Conservation (phyloP, 2,888 invertebrate species). For the Campoplex capitator region DNA sequence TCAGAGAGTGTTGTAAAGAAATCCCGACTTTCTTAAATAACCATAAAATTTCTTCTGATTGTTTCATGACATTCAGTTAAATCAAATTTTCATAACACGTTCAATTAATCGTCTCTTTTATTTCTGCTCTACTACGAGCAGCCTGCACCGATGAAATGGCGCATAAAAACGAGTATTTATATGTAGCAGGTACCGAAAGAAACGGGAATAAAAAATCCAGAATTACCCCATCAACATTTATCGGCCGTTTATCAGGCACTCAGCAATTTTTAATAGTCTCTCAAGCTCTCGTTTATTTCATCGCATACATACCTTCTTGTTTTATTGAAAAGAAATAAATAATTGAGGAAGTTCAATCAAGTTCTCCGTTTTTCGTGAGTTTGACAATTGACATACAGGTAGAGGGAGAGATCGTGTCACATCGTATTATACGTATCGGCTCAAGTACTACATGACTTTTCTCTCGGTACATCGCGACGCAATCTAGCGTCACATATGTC, state of each 20-base stretch:
- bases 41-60: background rate
- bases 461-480: slow-evolving; percentile 39
- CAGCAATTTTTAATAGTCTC: slow-evolving; percentile 47
- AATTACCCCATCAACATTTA: slow-evolving; percentile 58
- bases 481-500: slow-evolving; percentile 66
- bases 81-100: background rate
- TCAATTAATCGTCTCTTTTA: background rate
- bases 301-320: background rate
- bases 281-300: slow-evolving; percentile 8
- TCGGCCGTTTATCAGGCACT: slow-evolving; percentile 47
- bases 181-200: slow-evolving; percentile 6
- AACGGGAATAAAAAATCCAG: slow-evolving; percentile 39
- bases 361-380: background rate
- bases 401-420: slow-evolving; percentile 20
- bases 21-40: background rate
- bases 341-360: slow-evolving; percentile 20
- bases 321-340: slow-evolving; percentile 23
- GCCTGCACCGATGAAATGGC: slow-evolving; percentile 31
- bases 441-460: slow-evolving; percentile 12
- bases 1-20: background rate
- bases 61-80: background rate
- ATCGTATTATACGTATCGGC: slow-evolving; percentile 30
- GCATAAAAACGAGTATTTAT: slow-evolving; percentile 27
- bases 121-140: background rate
- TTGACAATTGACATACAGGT: slow-evolving; percentile 2